Evolutionary conservation across 2,888 invertebrate genomes (phyloP), one percentile per base, ranked within the genome.

Genomic region (Timema podura): DNA sequence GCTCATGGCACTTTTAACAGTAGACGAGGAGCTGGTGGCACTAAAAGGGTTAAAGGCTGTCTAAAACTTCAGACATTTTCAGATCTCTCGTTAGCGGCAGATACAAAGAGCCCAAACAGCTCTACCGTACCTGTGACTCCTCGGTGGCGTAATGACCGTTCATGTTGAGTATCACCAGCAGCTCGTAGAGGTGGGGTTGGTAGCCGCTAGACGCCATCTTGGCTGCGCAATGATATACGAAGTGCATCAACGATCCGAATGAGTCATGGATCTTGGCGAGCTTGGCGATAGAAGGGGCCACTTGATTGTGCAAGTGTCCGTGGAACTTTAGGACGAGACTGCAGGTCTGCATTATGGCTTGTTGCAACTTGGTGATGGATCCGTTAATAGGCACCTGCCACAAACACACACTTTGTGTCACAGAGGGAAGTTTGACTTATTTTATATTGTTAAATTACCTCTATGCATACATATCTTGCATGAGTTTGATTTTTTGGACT

Each of bases 301-400:
- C 90, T 75, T 83, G 83, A 15, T 59, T 54, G 84, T 77, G 80
- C 67, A 90, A 79, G 73, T 87, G 85, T 70, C 88, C 84, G 77
- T 89, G 89, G 76, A 89, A 90, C 77, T 90, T 89, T 74, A 92
- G 79, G 51, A 91, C 88, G 8, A 91, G 87, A 66, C 87, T 87
- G 76, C 92, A 91, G 16, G 91, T 88, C 78, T 88, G 89, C 69
- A 89, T 87, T 49, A 93, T 81, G 0, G 89, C 84, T 75, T 88
- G 88, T 79, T 88, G 87, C 49, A 92, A 86, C 5, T 88, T 88
- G 47, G 85, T 85, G 48, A 89, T 68, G 88, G 85, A 70, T 88
- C 86, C 75, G 90, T 92, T 6, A 93, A 79, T 76, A 92, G 84
- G 75, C 92, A 92, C 75, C 92, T 85, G 76, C 68, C 80, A 79